A percentile compares a stretch with the other conserved stretches of the same genome.
These are phyloP conservation scores for Strigamia crassipes DNA, from an alignment of 2,888 invertebrate species.

Conservation along the genomic window DNA sequence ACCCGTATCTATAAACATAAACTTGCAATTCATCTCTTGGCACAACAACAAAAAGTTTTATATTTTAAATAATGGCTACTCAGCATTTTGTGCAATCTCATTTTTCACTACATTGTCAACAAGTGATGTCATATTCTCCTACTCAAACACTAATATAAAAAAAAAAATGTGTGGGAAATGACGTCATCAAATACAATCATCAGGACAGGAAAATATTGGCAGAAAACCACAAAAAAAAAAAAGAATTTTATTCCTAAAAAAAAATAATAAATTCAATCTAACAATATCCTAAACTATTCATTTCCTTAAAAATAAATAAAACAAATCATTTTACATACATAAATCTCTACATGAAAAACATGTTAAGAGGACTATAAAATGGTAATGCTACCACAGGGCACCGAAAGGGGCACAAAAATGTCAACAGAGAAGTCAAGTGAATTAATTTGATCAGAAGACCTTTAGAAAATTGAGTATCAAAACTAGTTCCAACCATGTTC, in stretches of 20 bases:
- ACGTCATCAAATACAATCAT: background rate
- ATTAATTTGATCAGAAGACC: slow-evolving; percentile 25
- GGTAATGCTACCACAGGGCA: background rate
- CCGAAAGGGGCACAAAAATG: background rate
- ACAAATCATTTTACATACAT: too few relatives aligned
- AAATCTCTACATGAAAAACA: slow-evolving; percentile 14
- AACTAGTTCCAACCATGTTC: slow-evolving; percentile 5
- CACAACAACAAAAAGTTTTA: background rate
- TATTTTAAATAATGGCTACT: background rate
- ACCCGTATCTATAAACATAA: background rate
- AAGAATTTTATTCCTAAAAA: too few relatives aligned
- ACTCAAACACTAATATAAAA: too few relatives aligned
- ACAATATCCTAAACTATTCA: too few relatives aligned
- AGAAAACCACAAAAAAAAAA: background rate
- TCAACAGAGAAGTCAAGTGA: slow-evolving; percentile 12
- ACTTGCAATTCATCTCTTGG: background rate
- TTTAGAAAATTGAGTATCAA: background rate
- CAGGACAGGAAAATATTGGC: background rate
- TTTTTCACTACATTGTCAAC: background rate
- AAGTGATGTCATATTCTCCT: background rate
- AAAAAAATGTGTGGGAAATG: background rate
- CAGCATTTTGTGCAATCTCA: background rate
- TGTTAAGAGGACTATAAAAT: slow-evolving; percentile 24
- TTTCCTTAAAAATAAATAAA: too few relatives aligned
- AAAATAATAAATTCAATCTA: too few relatives aligned